Evolutionary conservation across 2,113 vertebrate species (phyloP).

Genomic region (Daubentonia madagascariensis): DNA sequence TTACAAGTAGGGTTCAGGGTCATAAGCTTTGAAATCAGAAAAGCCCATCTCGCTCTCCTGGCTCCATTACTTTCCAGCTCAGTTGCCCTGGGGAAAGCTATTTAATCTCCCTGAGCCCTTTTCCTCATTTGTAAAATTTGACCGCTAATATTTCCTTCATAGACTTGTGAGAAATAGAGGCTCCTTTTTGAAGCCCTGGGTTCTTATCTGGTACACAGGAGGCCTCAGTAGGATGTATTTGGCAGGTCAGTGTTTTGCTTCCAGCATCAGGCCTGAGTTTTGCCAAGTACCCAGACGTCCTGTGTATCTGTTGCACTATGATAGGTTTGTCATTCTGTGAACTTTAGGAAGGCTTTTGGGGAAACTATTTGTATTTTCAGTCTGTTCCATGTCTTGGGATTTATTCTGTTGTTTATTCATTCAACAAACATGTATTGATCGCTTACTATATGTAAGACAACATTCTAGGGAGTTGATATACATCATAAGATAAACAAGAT

Average conservation of each 20-base stretch:
- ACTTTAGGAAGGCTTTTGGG: background rate
- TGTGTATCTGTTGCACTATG: background rate
- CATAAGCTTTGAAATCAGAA: background rate
- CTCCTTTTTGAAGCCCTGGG: background rate
- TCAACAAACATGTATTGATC: background rate
- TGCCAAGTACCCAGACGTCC: background rate
- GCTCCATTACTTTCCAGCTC: background rate
- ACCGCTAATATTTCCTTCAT: background rate
- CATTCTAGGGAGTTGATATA: background rate
- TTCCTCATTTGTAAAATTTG: conserved; percentile 26
- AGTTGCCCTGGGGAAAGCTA: background rate
- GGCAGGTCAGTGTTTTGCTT: background rate
- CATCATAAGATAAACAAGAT: background rate
- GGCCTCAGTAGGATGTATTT: background rate
- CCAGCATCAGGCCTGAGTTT: background rate
- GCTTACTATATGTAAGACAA: background rate
- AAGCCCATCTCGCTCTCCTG: background rate
- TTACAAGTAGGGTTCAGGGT: background rate
- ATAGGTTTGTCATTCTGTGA: background rate
- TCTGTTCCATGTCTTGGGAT: background rate
- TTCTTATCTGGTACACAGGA: background rate
- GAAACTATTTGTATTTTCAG: background rate
- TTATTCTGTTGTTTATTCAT: conserved; percentile 2
- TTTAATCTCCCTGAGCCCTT: background rate
- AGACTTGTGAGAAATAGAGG: background rate